These are phyloP conservation scores for Mylabris phalerata DNA, from an alignment of 1,140 invertebrate species.

Conservation along the genomic window DNA sequence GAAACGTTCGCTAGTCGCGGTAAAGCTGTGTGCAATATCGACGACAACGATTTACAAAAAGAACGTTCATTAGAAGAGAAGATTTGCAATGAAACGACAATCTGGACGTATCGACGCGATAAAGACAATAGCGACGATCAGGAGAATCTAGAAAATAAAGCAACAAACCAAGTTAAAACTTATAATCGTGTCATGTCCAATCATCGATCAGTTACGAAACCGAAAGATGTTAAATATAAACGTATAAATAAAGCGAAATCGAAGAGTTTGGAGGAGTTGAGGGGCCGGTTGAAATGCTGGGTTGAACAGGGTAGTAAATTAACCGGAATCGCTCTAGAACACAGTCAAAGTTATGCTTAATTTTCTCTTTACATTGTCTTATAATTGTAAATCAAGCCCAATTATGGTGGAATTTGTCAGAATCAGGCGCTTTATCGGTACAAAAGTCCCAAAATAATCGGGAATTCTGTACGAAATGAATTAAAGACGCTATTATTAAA, in stretches of 20 bases:
- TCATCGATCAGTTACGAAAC: slow-evolving; percentile 80
- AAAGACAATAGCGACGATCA: slow-evolving; percentile 37
- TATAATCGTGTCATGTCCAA: slow-evolving; percentile 86
- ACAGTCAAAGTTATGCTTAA: slow-evolving; percentile 41
- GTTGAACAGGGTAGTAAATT: slow-evolving; percentile 69
- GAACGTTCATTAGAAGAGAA: slow-evolving; percentile 36
- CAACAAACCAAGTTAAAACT: slow-evolving; percentile 57
- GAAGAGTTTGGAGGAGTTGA: slow-evolving; percentile 76
- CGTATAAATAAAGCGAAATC: slow-evolving; percentile 85
- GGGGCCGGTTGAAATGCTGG: slow-evolving; percentile 75
- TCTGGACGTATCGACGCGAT: slow-evolving; percentile 11
- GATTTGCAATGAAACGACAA: slow-evolving; percentile 36
- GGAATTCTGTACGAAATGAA: no score
- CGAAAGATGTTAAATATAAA: slow-evolving; percentile 85
- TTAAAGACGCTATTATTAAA: no score
- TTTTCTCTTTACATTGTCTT: slow-evolving; percentile 1
- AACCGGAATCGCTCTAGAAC: slow-evolving; percentile 34
- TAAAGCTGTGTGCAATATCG: slow-evolving; percentile 42
- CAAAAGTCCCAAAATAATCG: no score
- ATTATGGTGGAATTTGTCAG: no score
- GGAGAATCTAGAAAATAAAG: slow-evolving; percentile 25
- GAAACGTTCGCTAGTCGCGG: slow-evolving; percentile 42
- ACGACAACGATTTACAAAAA: slow-evolving; percentile 44
- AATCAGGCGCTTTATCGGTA: no score
- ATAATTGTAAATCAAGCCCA: no score